Evolutionary conservation across 2,113 vertebrate genomes (phyloP).

Genomic region (Ptyas mucosa): DNA sequence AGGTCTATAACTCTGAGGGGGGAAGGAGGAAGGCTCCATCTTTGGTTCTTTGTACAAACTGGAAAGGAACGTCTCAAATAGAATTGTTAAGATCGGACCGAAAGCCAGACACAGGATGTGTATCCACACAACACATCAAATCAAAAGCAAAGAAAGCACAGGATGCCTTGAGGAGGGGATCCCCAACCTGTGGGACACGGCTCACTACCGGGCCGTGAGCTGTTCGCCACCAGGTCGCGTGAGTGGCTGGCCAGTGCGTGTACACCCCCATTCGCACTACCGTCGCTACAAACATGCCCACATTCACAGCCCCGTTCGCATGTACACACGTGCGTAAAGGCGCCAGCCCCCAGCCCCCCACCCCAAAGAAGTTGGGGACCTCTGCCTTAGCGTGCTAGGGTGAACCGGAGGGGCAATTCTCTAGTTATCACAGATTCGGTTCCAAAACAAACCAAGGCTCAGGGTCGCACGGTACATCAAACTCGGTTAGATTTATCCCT

Average conservation of each 20-base stretch:
- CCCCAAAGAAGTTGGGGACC: too few species aligned
- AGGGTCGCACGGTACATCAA: neutral
- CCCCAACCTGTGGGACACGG: too few species aligned
- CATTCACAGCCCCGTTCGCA: rapidly evolving
- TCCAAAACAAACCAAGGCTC: neutral
- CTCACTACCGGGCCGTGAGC: too few species aligned
- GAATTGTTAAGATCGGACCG: neutral
- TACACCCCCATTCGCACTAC: too few species aligned
- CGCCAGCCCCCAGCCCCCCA: too few species aligned
- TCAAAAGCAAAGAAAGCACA: neutral
- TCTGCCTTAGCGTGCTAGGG: neutral
- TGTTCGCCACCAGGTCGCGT: too few species aligned
- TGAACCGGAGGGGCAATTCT: neutral
- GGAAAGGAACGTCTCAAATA: neutral
- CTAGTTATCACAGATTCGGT: neutral
- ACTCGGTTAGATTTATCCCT: neutral
- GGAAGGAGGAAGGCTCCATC: neutral
- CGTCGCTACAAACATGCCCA: rapidly evolving
- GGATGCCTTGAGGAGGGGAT: neutral
- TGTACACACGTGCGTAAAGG: too few species aligned
- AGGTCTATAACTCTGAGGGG: neutral
- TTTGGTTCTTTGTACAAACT: neutral
- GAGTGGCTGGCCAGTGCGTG: too few species aligned
- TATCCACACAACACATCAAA: neutral
- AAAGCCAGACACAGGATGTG: neutral